Conservation (phyloP, 2,797 vertebrate species). For the Anas acuta region DNA sequence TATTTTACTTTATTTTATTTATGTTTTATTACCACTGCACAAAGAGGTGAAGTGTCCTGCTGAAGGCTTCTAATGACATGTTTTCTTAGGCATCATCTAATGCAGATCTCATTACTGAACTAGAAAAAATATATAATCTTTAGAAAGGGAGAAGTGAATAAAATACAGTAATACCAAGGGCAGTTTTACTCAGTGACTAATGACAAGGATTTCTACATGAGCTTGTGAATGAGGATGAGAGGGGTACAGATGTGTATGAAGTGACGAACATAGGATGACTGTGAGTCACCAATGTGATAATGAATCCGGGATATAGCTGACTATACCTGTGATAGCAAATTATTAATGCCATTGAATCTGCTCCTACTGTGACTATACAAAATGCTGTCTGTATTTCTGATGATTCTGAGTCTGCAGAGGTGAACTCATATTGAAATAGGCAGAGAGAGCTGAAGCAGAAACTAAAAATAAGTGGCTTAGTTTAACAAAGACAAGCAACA, state of each 20-base stretch:
- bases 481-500: neutral
- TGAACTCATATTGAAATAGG: neutral
- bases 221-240: neutral
- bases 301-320: neutral
- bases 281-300: neutral
- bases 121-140: neutral
- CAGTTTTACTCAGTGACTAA: neutral
- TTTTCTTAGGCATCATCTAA: neutral
- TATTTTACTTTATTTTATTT: neutral
- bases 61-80: neutral
- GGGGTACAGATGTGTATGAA: neutral
- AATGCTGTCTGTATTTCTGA: neutral
- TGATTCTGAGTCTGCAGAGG: neutral
- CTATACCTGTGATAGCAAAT: neutral
- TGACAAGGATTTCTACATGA: neutral
- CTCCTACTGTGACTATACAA: neutral
- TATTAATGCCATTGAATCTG: neutral
- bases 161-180: neutral
- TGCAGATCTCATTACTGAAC: neutral
- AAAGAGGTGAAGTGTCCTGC: neutral
- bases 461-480: neutral
- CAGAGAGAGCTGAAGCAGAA: neutral
- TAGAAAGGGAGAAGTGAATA: neutral
- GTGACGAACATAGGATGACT: neutral
- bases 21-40: neutral